Evolutionary conservation across 2,113 vertebrate genomes (phyloP), one percentile per base, ranked within the genome.

Genomic region (Tonatia bakeri): DNA sequence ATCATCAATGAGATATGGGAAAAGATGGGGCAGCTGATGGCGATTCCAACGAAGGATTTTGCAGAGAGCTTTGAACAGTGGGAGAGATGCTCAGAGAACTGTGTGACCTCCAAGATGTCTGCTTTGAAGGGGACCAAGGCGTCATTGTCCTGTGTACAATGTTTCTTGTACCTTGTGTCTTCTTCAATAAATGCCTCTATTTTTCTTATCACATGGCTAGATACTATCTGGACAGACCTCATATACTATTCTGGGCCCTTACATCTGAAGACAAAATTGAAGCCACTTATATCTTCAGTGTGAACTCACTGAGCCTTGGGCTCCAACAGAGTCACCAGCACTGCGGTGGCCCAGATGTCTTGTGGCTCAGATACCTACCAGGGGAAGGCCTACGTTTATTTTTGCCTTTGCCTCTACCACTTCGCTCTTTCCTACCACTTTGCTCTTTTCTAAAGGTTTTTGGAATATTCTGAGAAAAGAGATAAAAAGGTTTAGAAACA

Each of bases 211-310:
- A 28, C 59, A 61, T 28, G 59, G 59, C 24, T 28, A 28, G 59
- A 61, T 61, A 61, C 59, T 61, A 61, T 61, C 59, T 61, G 59
- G 24, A 61, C 24, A 61, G 10, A 61, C 26, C 59, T 61, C 26
- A 61, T 28, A n/a, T 91, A 45, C 59, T 94, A 90, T 93, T 96
- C 67, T 82, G 38, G 70, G 65, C 24, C 93, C 79, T 93, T 43
- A 91, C 36, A 77, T 89, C 79, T 86, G 67, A 89, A 91, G 50
- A 65, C 43, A 52, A 88, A 91, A 75, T 83, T 38, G 76, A 87
- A 90, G 22, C 61, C 11, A 7, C 56, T 75, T 91, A 54, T 64
- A 69, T 88, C 84, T 95, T 77, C 67, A 56, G 47, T 69, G 64
- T 20, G 73, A 88, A 45, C 43, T 91, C 40, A 47, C 7, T 43